Conservation (phyloP, 1,140 invertebrate genomes). For the Temnothorax curvispinosus region DNA sequence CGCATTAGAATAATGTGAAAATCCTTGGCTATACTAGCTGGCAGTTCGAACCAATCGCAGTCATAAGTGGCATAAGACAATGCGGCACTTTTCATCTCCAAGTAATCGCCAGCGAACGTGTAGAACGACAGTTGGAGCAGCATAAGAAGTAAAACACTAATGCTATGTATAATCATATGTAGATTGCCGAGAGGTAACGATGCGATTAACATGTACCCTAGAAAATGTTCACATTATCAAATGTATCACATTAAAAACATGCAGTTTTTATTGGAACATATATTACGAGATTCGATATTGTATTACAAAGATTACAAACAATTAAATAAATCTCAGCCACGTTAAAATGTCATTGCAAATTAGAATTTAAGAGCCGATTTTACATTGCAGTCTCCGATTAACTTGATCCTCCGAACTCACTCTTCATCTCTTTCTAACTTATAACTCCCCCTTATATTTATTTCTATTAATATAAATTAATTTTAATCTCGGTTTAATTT, state of each 20-base stretch:
- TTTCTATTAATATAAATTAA: too few species aligned
- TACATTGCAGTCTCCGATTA: too few species aligned
- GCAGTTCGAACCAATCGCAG: slow-evolving; percentile 30
- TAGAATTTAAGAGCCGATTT: neutral
- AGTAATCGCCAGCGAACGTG: slow-evolving; percentile 25
- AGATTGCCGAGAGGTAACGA: slow-evolving; percentile 20
- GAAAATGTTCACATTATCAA: too few species aligned
- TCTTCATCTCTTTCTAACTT: too few species aligned
- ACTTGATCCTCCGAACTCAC: too few species aligned
- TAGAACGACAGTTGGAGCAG: slow-evolving; percentile 52
- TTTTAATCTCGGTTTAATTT: too few species aligned
- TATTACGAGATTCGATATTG: neutral
- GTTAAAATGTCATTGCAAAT: neutral
- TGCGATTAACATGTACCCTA: slow-evolving; percentile 51
- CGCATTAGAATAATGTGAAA: slow-evolving; percentile 35
- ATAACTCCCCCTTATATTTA: too few species aligned
- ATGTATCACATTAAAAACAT: neutral
- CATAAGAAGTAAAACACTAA: slow-evolving; percentile 23
- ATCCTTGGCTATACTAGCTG: slow-evolving; percentile 25
- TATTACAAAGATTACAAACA: neutral
- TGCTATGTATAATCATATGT: slow-evolving; percentile 1
- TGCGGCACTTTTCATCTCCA: slow-evolving; percentile 36
- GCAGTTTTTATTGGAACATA: neutral
- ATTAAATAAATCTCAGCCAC: neutral
- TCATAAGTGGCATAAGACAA: slow-evolving; percentile 34